These are phyloP conservation scores for Odontophorus gujanensis DNA, from an alignment of 2,113 vertebrate genomes.

Conservation along the genomic window DNA sequence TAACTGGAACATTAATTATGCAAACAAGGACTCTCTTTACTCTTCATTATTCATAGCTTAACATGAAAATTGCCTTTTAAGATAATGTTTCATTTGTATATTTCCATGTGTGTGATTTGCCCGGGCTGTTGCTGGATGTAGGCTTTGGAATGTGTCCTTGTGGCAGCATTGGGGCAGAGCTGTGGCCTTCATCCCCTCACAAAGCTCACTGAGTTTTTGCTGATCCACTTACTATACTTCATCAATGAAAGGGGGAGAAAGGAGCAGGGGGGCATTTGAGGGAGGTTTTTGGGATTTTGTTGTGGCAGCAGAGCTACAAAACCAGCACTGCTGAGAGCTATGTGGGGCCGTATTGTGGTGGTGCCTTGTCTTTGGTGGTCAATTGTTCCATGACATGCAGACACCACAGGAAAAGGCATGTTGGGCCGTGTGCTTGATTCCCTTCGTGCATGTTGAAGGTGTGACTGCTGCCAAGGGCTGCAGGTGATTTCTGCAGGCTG, in stretches of 20 bases:
- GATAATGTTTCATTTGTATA: conserved; percentile 43
- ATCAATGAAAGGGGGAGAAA: neutral
- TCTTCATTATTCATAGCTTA: conserved; percentile 57
- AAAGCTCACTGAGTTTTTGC: neutral
- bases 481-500: neutral
- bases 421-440: neutral
- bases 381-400: neutral
- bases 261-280: neutral
- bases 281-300: neutral
- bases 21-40: conserved; percentile 67
- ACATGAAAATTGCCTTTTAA: conserved; percentile 49
- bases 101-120: conserved; percentile 23
- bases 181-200: neutral
- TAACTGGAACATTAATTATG: conserved; percentile 79
- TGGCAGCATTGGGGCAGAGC: too few species aligned
- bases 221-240: neutral
- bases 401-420: neutral
- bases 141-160: neutral
- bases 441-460: neutral
- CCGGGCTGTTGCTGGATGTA: neutral
- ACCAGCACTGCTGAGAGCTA: neutral
- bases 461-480: neutral
- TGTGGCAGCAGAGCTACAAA: neutral
- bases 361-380: neutral
- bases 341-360: neutral